phyloP scores from a whole-genome alignment of 2,888 invertebrate genomes.

The Idaea dimidiata region DNA sequence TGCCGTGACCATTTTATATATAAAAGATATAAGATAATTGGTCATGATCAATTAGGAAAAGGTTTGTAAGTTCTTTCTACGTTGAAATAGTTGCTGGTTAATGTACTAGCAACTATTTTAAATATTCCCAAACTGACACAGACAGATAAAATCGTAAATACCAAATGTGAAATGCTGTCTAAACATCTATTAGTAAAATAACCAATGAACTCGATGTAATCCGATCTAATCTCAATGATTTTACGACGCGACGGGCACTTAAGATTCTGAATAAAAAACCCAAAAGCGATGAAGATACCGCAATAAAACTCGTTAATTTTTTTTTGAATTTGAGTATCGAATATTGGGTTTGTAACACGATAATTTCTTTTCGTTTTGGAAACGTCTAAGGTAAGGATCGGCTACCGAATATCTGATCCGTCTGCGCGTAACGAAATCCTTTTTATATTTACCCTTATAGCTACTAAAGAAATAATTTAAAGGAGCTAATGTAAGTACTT shows the following conservation, averaged over 20 bases:
- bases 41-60: no score
- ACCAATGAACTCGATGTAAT: constrained; percentile 16
- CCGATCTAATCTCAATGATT: constrained; percentile 20
- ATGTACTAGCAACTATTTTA: neutral
- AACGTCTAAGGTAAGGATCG: constrained; percentile 47
- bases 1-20: no score
- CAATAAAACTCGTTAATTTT: constrained; percentile 35
- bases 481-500: constrained; percentile 27
- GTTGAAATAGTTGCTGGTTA: neutral
- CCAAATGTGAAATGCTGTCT: constrained; percentile 4
- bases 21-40: no score
- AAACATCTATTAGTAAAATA: constrained; percentile 6
- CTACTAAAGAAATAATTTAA: neutral
- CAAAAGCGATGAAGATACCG: constrained; percentile 30
- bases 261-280: constrained; percentile 33
- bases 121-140: neutral
- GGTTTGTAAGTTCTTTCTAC: no score
- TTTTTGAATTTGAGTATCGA: constrained; percentile 34
- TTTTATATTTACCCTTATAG: neutral
- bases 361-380: constrained; percentile 35
- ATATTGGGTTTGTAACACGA: constrained; percentile 41
- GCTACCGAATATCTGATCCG: constrained; percentile 50
- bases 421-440: constrained; percentile 48
- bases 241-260: constrained; percentile 15
- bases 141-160: constrained; percentile 16